phyloP scores from a whole-genome alignment of 2,888 invertebrate genomes.

The Entomobrya multifasciata region DNA sequence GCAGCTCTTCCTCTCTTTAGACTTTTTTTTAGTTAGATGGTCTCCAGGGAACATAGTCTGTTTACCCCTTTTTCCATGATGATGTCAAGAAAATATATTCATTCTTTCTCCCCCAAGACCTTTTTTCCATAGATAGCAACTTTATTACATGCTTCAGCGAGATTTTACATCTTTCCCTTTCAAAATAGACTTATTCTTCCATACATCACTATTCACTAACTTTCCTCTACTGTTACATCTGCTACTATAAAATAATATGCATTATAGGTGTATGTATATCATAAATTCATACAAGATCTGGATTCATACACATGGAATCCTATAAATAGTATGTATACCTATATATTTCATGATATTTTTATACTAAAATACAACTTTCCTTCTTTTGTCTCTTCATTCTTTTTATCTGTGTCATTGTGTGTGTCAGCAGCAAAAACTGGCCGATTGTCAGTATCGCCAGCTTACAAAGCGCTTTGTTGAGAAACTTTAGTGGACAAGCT shows the following conservation, averaged over 20 bases:
- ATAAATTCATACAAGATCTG: too few relatives aligned
- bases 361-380: too few relatives aligned
- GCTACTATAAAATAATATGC: too few relatives aligned
- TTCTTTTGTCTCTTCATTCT: slow-evolving; percentile 19
- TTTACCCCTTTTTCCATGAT: slow-evolving; percentile 38
- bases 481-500: too few relatives aligned
- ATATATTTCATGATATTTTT: too few relatives aligned
- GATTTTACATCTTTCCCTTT: slow-evolving; percentile 77
- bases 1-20: too few relatives aligned
- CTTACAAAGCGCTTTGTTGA: too few relatives aligned
- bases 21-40: not conserved
- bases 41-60: slow-evolving; percentile 33
- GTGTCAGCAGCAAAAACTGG: not conserved
- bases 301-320: too few relatives aligned
- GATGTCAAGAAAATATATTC: slow-evolving; percentile 46
- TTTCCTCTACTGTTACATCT: slow-evolving; percentile 12
- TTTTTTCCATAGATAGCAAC: slow-evolving; percentile 78
- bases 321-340: too few relatives aligned
- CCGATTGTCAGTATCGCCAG: too few relatives aligned
- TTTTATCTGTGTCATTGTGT: slow-evolving; percentile 3
- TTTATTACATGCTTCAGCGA: slow-evolving; percentile 79
- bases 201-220: slow-evolving; percentile 71
- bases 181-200: slow-evolving; percentile 42
- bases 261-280: too few relatives aligned
- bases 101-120: slow-evolving; percentile 77